Evolutionary conservation across 2,797 vertebrate genomes (phyloP).

Genomic region (Brotula barbata): DNA sequence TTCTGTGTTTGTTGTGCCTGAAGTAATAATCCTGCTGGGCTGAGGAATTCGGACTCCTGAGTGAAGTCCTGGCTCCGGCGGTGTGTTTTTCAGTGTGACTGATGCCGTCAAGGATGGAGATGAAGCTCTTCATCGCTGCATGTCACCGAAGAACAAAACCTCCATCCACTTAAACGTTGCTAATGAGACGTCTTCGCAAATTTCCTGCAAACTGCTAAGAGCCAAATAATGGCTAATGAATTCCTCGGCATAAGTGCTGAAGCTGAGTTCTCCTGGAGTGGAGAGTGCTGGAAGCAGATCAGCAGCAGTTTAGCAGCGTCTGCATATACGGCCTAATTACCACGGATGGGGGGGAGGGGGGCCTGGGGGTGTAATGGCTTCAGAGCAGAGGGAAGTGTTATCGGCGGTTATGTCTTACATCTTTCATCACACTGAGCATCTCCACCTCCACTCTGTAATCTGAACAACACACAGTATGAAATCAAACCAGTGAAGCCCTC

Average conservation of each 20-base stretch:
- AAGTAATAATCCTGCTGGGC: no score
- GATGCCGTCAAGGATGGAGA: slow-evolving; percentile 22
- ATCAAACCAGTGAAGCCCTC: no score
- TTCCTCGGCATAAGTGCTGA: slow-evolving; percentile 33
- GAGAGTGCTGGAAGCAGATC: slow-evolving; percentile 25
- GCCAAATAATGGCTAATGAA: slow-evolving; percentile 12
- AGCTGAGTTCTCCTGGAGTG: slow-evolving; percentile 36
- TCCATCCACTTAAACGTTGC: slow-evolving; percentile 6
- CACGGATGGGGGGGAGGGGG: slow-evolving; percentile 8
- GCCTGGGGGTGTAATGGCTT: slow-evolving; percentile 41
- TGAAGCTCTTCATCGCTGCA: slow-evolving; percentile 23
- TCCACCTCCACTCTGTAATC: slow-evolving; percentile 25
- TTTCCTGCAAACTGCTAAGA: slow-evolving; percentile 17
- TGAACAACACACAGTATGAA: slow-evolving; percentile 8
- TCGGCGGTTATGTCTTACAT: slow-evolving; percentile 19
- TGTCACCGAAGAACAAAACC: slow-evolving; percentile 14
- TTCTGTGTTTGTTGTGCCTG: background rate
- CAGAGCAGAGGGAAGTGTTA: slow-evolving; percentile 28
- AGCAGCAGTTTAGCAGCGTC: slow-evolving; percentile 31
- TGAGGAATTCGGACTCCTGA: no score
- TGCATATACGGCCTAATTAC: slow-evolving; percentile 44
- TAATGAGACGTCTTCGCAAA: slow-evolving; percentile 22
- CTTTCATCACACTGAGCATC: slow-evolving; percentile 27
- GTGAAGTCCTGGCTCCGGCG: background rate
- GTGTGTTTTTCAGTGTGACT: slow-evolving; percentile 32